Evolutionary conservation across 2,888 invertebrate species (phyloP).

Genomic region (Choristoneura rosaceana): DNA sequence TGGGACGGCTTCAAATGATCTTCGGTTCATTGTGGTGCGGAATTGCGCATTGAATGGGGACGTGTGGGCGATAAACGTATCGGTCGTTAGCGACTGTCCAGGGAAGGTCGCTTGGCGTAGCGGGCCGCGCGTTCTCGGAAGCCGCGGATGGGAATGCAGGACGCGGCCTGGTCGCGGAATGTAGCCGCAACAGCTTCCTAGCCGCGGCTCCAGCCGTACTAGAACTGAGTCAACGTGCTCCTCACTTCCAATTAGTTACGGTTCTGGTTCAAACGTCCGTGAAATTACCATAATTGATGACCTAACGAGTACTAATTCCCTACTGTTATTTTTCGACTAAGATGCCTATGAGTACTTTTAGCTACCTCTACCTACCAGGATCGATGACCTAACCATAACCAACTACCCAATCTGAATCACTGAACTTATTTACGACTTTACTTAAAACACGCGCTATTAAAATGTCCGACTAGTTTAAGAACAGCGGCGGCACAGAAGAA

Average conservation of each 20-base stretch:
- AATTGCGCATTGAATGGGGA: conserved; percentile 70
- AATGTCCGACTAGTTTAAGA: conserved; percentile 47
- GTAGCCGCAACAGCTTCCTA: conserved; percentile 48
- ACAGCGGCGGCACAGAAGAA: conserved; percentile 51
- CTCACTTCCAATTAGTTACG: conserved; percentile 28
- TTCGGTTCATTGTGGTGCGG: conserved; percentile 69
- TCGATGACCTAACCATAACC: conserved; percentile 19
- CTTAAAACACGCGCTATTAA: conserved; percentile 7
- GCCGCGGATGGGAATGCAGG: conserved; percentile 74
- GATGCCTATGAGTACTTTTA: not conserved
- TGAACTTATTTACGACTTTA: not conserved
- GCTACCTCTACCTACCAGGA: not conserved
- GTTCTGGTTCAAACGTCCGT: conserved; percentile 19
- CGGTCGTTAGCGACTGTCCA: conserved; percentile 59
- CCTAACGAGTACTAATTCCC: conserved; percentile 35
- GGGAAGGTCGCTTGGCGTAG: conserved; percentile 51
- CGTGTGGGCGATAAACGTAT: conserved; percentile 71
- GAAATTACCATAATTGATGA: conserved; percentile 35
- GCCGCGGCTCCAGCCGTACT: conserved; percentile 4
- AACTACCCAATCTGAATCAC: not conserved
- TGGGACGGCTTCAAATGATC: conserved; percentile 76
- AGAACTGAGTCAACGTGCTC: conserved; percentile 23
- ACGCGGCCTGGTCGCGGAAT: conserved; percentile 63
- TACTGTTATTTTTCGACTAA: conserved; percentile 14
- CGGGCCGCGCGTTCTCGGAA: conserved; percentile 69